phyloP scores from a whole-genome alignment of 1,140 invertebrate species.

The Hypsibius dujardini region DNA sequence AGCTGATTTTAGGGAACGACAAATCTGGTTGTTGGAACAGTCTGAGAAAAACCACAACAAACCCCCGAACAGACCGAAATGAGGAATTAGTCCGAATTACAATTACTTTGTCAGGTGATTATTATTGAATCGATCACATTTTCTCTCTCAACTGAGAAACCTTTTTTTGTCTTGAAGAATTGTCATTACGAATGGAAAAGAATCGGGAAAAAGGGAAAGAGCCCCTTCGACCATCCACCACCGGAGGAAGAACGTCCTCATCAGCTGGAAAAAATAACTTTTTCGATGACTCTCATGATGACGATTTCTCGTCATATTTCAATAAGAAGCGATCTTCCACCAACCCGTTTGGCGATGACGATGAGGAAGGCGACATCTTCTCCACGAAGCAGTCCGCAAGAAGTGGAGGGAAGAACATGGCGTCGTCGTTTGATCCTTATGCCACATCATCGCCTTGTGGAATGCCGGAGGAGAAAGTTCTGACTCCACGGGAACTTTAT shows the following conservation, averaged over 20 bases:
- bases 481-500: not conserved
- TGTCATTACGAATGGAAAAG: not conserved
- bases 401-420: not conserved
- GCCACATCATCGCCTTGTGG: not conserved
- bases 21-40: too few species aligned
- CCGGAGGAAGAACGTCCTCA: not conserved
- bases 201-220: not conserved
- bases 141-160: not conserved
- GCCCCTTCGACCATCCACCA: not conserved
- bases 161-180: not conserved
- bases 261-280: not conserved
- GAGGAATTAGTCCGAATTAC: too few species aligned
- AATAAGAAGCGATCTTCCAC: not conserved
- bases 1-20: too few species aligned
- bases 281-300: not conserved
- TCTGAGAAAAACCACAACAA: too few species aligned
- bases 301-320: conserved; percentile 13
- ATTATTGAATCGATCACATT: not conserved
- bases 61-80: too few species aligned
- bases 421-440: not conserved
- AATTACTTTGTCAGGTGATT: not conserved
- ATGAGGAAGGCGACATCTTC: not conserved
- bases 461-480: not conserved
- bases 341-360: conserved; percentile 2
- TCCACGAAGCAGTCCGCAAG: not conserved